These are phyloP conservation scores for Indri indri DNA, from an alignment of 2,113 vertebrate species.

Conservation along the genomic window DNA sequence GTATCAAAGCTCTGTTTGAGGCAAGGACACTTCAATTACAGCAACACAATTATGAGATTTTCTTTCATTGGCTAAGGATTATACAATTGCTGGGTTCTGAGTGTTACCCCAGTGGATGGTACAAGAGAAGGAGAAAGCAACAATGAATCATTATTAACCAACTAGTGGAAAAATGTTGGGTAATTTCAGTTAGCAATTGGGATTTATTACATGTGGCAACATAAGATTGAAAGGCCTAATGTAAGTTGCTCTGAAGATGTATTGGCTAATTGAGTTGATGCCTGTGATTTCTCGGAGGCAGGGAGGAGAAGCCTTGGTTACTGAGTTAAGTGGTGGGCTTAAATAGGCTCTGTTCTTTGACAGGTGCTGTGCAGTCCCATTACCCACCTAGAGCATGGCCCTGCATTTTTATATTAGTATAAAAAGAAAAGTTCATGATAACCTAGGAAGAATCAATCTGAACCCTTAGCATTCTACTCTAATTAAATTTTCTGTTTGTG, in stretches of 20 bases:
- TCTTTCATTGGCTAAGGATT: neutral
- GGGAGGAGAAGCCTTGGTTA: neutral
- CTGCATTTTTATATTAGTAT: fast-evolving
- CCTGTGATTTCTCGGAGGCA: neutral
- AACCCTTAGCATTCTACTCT: neutral
- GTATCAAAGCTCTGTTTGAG: neutral
- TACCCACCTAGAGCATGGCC: neutral
- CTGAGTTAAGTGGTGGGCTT: too few relatives aligned
- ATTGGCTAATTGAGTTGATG: neutral
- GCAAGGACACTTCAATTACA: neutral
- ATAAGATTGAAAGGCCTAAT: neutral
- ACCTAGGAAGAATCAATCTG: fast-evolving
- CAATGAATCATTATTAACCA: neutral
- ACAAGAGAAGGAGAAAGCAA: neutral
- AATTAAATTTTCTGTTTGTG: neutral
- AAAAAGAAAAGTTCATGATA: neutral
- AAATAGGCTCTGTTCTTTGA: too few relatives aligned
- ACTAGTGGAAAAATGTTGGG: fast-evolving
- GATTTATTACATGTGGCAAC: neutral
- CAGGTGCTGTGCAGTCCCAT: too few relatives aligned
- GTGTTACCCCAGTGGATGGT: neutral
- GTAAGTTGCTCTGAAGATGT: neutral
- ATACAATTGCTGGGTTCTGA: neutral
- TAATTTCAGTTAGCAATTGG: neutral
- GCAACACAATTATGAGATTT: too few relatives aligned